phyloP scores from a whole-genome alignment of 2,797 vertebrate species.

The Ceyx erithaca region DNA sequence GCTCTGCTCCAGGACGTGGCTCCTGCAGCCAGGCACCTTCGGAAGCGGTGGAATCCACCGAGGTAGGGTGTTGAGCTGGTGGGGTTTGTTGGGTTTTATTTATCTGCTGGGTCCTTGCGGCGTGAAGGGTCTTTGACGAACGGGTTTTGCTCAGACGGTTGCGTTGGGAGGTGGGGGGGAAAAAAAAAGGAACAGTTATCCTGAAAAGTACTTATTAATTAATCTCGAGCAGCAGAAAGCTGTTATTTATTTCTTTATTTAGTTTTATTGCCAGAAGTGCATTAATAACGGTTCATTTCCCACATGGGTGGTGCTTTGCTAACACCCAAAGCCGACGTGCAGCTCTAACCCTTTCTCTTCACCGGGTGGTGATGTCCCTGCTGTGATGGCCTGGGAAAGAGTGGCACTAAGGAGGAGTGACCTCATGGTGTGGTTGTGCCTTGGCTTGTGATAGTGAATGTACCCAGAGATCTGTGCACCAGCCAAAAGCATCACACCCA shows the following conservation, averaged over 20 bases:
- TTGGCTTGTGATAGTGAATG: rapidly evolving
- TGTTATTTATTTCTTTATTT: background rate
- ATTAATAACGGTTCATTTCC: rapidly evolving
- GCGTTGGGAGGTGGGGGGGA: background rate
- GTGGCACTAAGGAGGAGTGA: rapidly evolving
- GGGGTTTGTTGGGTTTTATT: background rate
- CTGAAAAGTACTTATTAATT: background rate
- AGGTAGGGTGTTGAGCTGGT: background rate
- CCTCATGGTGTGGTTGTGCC: rapidly evolving
- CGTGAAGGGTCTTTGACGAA: rapidly evolving
- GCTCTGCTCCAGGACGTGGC: background rate
- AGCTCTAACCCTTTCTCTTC: rapidly evolving
- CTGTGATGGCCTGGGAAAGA: rapidly evolving
- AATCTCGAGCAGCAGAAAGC: background rate
- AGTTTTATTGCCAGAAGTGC: background rate
- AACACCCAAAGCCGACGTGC: rapidly evolving
- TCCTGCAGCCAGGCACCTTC: background rate
- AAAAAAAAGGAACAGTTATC: background rate
- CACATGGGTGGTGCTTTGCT: rapidly evolving
- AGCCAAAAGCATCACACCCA: rapidly evolving
- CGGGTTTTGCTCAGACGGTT: rapidly evolving
- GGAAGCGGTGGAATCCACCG: rapidly evolving
- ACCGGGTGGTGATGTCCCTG: rapidly evolving
- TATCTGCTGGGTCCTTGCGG: background rate
- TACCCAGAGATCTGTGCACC: rapidly evolving